Conservation (phyloP, 2,797 vertebrate genomes). For the Coregonus ussuriensis region DNA sequence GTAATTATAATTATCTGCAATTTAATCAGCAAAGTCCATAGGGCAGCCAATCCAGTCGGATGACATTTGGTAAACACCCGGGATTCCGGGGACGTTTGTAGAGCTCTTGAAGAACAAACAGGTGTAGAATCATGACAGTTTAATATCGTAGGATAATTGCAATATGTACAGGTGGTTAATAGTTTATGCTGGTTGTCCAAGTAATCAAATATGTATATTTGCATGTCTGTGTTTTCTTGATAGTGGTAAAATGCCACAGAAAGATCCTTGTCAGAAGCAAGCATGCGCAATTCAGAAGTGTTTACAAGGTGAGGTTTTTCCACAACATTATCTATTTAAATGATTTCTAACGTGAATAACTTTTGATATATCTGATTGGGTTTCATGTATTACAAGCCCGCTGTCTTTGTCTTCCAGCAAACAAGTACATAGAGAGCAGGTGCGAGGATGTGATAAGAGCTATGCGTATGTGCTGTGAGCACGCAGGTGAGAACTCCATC, state of each 20-base stretch:
- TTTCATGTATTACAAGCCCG: neutral
- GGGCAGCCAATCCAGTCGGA: conserved; percentile 28
- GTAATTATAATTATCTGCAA: neutral
- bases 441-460: conserved; percentile 76
- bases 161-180: neutral
- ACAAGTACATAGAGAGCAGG: conserved; percentile 78
- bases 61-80: conserved; percentile 5
- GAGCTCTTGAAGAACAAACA: neutral
- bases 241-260: conserved; percentile 69
- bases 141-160: neutral
- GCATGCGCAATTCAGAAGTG: conserved; percentile 89
- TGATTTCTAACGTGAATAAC: neutral
- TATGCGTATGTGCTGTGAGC: conserved; percentile 79
- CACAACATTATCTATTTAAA: neutral
- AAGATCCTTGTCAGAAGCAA: conserved; percentile 87
- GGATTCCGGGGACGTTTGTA: neutral
- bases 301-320: conserved; percentile 77
- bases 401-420: conserved; percentile 65
- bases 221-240: neutral
- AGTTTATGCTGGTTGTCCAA: neutral
- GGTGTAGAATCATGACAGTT: neutral
- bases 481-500: conserved; percentile 67
- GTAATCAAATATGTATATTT: neutral
- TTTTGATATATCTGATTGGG: neutral
- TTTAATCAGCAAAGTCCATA: neutral